Conservation (phyloP, 2,797 vertebrate genomes). For the Sebastes itinus region DNA sequence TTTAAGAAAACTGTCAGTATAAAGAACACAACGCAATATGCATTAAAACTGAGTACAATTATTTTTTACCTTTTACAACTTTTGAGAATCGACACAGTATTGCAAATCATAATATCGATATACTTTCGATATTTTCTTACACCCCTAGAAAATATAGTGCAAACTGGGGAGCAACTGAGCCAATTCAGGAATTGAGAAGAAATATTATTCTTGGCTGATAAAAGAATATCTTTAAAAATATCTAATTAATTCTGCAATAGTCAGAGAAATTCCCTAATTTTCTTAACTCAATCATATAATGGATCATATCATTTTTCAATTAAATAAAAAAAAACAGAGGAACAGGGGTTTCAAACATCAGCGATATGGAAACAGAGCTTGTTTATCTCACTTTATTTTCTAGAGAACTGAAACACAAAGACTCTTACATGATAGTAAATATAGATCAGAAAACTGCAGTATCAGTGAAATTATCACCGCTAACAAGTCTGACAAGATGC, state of each 20-base stretch:
- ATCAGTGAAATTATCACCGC: slow-evolving; percentile 18
- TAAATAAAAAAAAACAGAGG: neutral
- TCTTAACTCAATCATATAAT: neutral
- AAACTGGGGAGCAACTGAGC: neutral
- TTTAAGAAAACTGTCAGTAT: too few species aligned
- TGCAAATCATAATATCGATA: too few species aligned
- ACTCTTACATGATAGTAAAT: neutral
- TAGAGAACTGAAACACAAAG: neutral
- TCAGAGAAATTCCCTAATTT: neutral
- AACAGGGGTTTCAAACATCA: neutral
- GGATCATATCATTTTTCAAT: neutral
- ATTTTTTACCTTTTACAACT: too few species aligned
- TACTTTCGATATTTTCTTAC: too few species aligned
- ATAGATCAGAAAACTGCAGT: neutral
- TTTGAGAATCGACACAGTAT: rapidly evolving
- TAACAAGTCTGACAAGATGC: slow-evolving; percentile 29
- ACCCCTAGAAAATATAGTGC: neutral
- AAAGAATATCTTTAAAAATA: neutral
- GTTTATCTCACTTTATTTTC: neutral
- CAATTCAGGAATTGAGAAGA: neutral
- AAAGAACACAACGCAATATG: too few species aligned
- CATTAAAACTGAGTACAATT: too few species aligned
- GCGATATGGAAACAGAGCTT: neutral
- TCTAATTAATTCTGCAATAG: neutral
- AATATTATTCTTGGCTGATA: neutral